Evolutionary conservation across 1,140 invertebrate species (phyloP).

Genomic region (Lethocerus indicus): DNA sequence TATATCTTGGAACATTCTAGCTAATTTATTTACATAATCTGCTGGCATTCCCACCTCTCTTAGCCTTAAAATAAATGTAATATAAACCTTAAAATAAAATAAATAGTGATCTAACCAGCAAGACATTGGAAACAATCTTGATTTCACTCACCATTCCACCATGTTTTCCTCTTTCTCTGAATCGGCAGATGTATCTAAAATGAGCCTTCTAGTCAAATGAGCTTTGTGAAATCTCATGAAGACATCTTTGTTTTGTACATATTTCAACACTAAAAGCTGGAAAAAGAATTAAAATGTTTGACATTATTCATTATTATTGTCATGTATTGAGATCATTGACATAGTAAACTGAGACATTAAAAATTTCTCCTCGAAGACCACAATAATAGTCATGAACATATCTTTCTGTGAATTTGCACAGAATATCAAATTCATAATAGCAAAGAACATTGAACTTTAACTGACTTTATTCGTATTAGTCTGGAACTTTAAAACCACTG

Average conservation of each 20-base stretch:
- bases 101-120: background rate
- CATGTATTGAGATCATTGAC: too few relatives aligned
- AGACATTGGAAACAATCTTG: too few relatives aligned
- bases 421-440: too few relatives aligned
- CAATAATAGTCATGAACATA: too few relatives aligned
- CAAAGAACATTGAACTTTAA: too few relatives aligned
- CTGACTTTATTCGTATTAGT: too few relatives aligned
- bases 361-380: too few relatives aligned
- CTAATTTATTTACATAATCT: conserved; percentile 97
- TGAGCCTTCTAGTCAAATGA: conserved; percentile 87
- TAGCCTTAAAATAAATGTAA: conserved; percentile 27
- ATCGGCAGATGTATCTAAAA: conserved; percentile 92
- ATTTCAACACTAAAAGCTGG: conserved; percentile 87
- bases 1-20: conserved; percentile 95
- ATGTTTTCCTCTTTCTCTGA: conserved; percentile 99
- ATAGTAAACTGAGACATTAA: too few relatives aligned
- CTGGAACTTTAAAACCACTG: too few relatives aligned
- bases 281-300: conserved; percentile 17
- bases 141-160: conserved; percentile 66
- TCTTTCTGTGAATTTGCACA: too few relatives aligned
- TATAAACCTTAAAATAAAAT: background rate
- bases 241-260: conserved; percentile 98
- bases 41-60: conserved; percentile 96
- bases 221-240: conserved; percentile 99
- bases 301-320: too few relatives aligned